Base-by-base conservation (phyloP, 1,140 invertebrate species). In the Eupristina koningsbergeri region DNA sequence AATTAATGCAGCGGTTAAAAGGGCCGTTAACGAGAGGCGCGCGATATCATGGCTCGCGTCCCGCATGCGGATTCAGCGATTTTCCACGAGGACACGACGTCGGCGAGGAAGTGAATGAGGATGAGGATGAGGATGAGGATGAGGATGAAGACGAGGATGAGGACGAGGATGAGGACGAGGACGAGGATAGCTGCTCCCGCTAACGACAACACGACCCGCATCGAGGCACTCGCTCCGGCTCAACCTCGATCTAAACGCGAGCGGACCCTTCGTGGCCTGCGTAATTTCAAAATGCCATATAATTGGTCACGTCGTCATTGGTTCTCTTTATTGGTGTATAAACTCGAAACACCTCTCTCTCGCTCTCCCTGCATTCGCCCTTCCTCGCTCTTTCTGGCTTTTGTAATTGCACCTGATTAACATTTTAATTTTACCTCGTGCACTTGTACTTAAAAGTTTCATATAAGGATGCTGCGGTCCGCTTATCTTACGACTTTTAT, bases 231-330 rank as follows among this genome's bases (percentile, higher is more conserved):
- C 31, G 63, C 73, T 50, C 8, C 45, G 19, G 29, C 41, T 47
- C n/a, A 74, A 50, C 45, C 73, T 74, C 45, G n/a, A 17, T 45
- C 3, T n/a, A 71, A 3, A 71, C 29, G 41, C 50, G 31, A 74
- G 9, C 17, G 11, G 26, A 17, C 69, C 41, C 50, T 15, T 61
- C 50, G 50, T 77, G 74, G 74, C 74, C 74, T 77, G 74, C 74
- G 74, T 77, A 77, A 77, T 77, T 77, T 77, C 31, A 61, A 77
- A 77, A 77, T 77, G 53, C 34, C 74, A 36, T 77, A 61, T 77
- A 77, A 77, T 77, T 77, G 74, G 74, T 77, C 74, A 77, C 74
- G 74, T 77, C 74, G 50, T 77, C 74, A 77, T 77, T 77, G 74
- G 31, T 77, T 22, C 61, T 77, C 74, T 77, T 77, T 77, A 77